Base-by-base conservation (phyloP, 1,140 invertebrate genomes). In the Dendrolimus punctatus region DNA sequence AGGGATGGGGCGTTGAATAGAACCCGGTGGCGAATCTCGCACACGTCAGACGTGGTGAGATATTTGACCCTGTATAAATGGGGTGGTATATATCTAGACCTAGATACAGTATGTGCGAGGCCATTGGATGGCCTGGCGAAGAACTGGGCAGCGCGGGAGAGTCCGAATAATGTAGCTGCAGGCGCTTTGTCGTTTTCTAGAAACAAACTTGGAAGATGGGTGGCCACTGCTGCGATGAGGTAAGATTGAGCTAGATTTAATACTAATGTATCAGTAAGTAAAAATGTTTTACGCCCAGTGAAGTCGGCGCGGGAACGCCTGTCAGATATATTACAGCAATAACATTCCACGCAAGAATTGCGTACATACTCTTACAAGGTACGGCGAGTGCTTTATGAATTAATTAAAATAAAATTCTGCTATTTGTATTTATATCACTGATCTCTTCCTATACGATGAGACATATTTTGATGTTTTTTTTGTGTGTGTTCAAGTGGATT, bases 31-130 rank as follows among this genome's bases (percentile, higher is more conserved):
- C 87, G 55, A 55, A 60, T 88, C 55, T 89, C 90, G 61, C 88
- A 94, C 80, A 89, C 92, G 58, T 90, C 90, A 9, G 93, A 94
- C 67, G 87, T 93, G 10, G 66, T 95, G 39, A 87, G 93, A 56
- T 95, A 91, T 59, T 64, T 94, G 7, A 91, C 92, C 0, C 73
- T 95, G 0, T 94, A 91, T 88, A 94, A 94, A 68, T 94, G 90
- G 55, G 93, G 93, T 39, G 94, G 94, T 1, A 91, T 93, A 42
- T 95, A 95, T 73, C 71, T 95, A 43, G 94, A 96, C 60, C 74
- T 94, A 53, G 94, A 95, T 68, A 90, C 95, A 2, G 89, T 95
- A 6, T 88, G 94, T 2, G 89, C 89, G 6, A 91, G 90, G 59
- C 89, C 85, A 23, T 75, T 94, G 44, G 88, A 91, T 42, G 70